Evolutionary conservation across 2,113 vertebrate species (phyloP).

Genomic region (Xiphias gladius): DNA sequence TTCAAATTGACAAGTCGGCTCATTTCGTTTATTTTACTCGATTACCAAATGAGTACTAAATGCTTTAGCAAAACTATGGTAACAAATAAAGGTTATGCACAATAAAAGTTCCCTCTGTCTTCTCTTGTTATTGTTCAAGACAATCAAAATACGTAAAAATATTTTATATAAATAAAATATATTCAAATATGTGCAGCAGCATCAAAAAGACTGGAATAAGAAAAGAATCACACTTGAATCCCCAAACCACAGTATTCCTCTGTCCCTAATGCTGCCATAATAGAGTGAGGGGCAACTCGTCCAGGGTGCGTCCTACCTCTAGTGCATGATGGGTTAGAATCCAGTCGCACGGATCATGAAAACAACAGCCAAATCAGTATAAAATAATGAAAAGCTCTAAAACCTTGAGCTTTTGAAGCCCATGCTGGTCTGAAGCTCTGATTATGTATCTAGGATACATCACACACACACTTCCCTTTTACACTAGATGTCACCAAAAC

Average conservation of each 20-base stretch:
- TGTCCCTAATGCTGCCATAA: not conserved
- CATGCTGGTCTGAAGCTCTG: not conserved
- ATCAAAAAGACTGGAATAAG: not conserved
- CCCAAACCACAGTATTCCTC: too few relatives aligned
- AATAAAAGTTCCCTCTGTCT: constrained; percentile 14
- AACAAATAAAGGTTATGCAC: constrained; percentile 76
- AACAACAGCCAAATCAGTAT: not conserved
- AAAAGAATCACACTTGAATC: not conserved
- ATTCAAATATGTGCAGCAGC: not conserved
- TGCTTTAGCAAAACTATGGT: constrained; percentile 47
- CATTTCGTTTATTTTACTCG: constrained; percentile 27
- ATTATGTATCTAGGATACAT: not conserved
- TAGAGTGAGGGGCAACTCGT: not conserved
- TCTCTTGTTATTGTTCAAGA: not conserved
- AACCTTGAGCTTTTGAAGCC: not conserved
- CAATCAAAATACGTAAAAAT: not conserved
- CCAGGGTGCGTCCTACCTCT: not conserved
- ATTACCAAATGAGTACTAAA: constrained; percentile 59
- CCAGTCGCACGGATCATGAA: not conserved
- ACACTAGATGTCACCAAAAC: constrained; percentile 19
- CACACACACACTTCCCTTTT: not conserved
- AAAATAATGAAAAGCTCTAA: not conserved
- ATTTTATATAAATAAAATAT: not conserved
- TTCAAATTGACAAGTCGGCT: constrained; percentile 21
- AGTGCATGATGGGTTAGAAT: not conserved